These are phyloP conservation scores for Lutraria rhynchaena DNA, from an alignment of 1,140 invertebrate species.

Conservation along the genomic window DNA sequence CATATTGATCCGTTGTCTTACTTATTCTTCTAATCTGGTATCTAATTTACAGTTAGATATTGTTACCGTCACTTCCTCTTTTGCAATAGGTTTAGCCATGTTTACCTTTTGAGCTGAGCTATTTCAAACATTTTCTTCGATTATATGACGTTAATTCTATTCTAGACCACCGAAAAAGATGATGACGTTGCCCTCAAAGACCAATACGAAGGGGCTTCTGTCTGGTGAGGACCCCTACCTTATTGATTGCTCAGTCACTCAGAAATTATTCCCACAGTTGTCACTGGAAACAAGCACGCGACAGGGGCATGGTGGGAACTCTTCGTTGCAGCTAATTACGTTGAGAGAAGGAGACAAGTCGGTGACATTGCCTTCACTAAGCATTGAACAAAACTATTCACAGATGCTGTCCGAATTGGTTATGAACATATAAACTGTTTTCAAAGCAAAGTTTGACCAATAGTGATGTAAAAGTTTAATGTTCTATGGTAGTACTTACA, in stretches of 20 bases:
- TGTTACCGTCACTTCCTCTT: no score
- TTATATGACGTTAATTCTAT: slow-evolving; percentile 1
- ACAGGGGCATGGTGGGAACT: slow-evolving; percentile 64
- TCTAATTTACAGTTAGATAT: no score
- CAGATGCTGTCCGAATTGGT: slow-evolving; percentile 84
- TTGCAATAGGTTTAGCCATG: no score
- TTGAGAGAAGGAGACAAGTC: slow-evolving; percentile 82
- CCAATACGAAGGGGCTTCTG: slow-evolving; percentile 74
- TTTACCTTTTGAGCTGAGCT: no score
- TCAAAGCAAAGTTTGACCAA: no score
- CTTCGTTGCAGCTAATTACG: slow-evolving; percentile 80
- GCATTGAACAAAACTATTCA: slow-evolving; percentile 83
- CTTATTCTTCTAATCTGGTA: no score
- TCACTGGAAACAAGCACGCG: slow-evolving; percentile 73
- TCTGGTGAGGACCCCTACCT: slow-evolving; percentile 84
- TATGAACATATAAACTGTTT: slow-evolving; percentile 75
- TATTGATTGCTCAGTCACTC: slow-evolving; percentile 80
- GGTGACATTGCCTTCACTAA: slow-evolving; percentile 82
- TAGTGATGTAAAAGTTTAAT: no score
- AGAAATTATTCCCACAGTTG: slow-evolving; percentile 82
- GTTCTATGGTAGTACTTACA: no score
- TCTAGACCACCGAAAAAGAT: slow-evolving; percentile 66
- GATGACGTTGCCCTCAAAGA: slow-evolving; percentile 66
- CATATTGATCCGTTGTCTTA: no score
- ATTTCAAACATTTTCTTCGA: no score